Percentiles rank a stretch among this genome's conserved stretches.
Conservation (phyloP, 2,888 invertebrate species). For the Plagodis pulveraria region DNA sequence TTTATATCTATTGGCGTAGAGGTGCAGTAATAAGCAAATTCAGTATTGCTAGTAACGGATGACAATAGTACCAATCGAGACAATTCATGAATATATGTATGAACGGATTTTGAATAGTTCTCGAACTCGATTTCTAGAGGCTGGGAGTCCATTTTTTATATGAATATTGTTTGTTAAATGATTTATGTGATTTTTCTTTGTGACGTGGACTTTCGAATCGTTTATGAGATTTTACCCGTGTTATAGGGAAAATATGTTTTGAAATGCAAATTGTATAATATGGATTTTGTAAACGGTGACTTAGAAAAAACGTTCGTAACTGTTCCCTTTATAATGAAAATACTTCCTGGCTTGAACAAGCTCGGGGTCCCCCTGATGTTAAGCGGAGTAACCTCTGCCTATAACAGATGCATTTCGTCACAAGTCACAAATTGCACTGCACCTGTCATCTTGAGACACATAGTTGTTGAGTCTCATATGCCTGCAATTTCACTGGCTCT, state of each 20-base stretch:
- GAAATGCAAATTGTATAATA: neutral
- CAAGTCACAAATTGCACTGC: no score
- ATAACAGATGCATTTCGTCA: no score
- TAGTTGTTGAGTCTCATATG: no score
- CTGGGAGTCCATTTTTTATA: constrained; percentile 36
- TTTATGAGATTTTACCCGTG: constrained; percentile 10
- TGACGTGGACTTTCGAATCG: constrained; percentile 12
- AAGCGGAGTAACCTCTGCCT: no score
- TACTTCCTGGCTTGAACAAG: no score
- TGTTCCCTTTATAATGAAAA: no score
- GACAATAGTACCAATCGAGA: constrained; percentile 44
- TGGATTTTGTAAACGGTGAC: no score
- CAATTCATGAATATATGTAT: constrained; percentile 46
- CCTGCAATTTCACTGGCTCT: no score
- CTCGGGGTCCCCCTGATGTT: no score
- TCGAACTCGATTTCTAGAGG: constrained; percentile 33
- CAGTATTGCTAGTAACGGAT: constrained; percentile 29
- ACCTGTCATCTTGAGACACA: no score
- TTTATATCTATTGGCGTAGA: constrained; percentile 17
- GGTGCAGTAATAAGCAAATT: constrained; percentile 12
- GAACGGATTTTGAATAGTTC: constrained; percentile 41
- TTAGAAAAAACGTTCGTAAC: no score
- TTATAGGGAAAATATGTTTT: constrained; percentile 7
- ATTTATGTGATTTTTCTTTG: constrained; percentile 26
- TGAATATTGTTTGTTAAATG: constrained; percentile 41